Evolutionary conservation across 2,113 vertebrate genomes (phyloP).

Genomic region (Hylia prasina): DNA sequence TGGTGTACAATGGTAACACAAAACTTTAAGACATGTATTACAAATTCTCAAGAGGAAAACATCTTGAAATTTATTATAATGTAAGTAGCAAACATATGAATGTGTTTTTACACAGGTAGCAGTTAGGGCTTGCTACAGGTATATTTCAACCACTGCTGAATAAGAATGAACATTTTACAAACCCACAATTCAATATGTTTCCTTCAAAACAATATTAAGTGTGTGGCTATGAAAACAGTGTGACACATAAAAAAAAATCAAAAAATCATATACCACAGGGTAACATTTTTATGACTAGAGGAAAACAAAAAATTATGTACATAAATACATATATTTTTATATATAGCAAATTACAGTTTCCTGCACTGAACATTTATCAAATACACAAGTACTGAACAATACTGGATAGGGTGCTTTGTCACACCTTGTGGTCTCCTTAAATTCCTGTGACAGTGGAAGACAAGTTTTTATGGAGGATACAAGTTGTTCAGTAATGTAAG

Average conservation of each 20-base stretch:
- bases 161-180: constrained; percentile 40
- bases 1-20: neutral
- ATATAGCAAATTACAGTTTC: constrained; percentile 72
- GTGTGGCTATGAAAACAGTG: constrained; percentile 54
- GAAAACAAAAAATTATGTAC: constrained; percentile 61
- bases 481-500: constrained; percentile 68
- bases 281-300: constrained; percentile 53
- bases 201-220: constrained; percentile 25
- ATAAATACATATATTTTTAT: constrained; percentile 59
- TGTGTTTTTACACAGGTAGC: constrained; percentile 40
- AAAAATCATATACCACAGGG: constrained; percentile 63
- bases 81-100: constrained; percentile 51
- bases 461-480: constrained; percentile 47
- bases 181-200: neutral
- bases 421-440: constrained; percentile 43
- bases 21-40: neutral
- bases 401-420: constrained; percentile 57
- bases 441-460: constrained; percentile 71
- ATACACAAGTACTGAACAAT: constrained; percentile 68
- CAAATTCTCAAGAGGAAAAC: constrained; percentile 20
- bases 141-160: constrained; percentile 14
- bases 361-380: constrained; percentile 71
- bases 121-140: constrained; percentile 20
- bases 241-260: constrained; percentile 37
- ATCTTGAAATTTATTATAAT: constrained; percentile 35